A percentile compares a stretch with the other conserved stretches of the same genome.
Conservation (phyloP, 2,888 invertebrate genomes). For the Tenthredo amoena region DNA sequence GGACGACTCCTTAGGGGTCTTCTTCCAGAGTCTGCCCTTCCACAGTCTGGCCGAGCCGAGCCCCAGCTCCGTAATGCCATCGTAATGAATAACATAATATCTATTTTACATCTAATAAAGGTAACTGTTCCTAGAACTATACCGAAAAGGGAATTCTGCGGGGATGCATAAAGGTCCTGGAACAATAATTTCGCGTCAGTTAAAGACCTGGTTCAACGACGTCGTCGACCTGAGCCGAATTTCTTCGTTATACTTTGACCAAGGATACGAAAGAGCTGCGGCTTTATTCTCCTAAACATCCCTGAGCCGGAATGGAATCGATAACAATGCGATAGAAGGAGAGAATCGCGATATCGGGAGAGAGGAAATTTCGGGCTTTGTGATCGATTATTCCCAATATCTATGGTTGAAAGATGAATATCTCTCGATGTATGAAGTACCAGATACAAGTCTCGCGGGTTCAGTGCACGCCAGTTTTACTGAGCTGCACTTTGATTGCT, state of each 20-base stretch:
- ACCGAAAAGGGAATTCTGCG: background rate
- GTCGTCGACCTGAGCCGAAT: background rate
- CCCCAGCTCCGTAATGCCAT: constrained; percentile 6
- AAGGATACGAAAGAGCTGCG: constrained; percentile 50
- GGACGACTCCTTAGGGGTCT: constrained; percentile 52
- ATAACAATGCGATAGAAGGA: background rate
- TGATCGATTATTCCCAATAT: background rate
- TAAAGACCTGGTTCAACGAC: background rate
- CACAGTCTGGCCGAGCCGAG: background rate
- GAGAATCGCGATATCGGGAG: background rate
- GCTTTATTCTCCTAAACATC: background rate
- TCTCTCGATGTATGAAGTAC: background rate
- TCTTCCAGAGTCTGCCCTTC: constrained; percentile 1
- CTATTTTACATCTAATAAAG: constrained; percentile 48
- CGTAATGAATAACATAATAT: constrained; percentile 53
- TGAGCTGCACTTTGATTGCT: constrained; percentile 31
- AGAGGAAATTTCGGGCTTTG: background rate
- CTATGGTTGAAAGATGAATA: constrained; percentile 2
- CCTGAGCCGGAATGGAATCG: background rate
- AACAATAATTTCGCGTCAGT: background rate
- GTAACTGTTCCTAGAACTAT: background rate
- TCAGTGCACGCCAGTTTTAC: background rate
- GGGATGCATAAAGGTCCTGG: background rate
- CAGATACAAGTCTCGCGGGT: background rate
- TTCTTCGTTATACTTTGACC: too few relatives aligned